Percentiles rank a stretch among this genome's conserved stretches.
Conservation (phyloP, 2,797 vertebrate genomes). For the Furcifer pardalis region DNA sequence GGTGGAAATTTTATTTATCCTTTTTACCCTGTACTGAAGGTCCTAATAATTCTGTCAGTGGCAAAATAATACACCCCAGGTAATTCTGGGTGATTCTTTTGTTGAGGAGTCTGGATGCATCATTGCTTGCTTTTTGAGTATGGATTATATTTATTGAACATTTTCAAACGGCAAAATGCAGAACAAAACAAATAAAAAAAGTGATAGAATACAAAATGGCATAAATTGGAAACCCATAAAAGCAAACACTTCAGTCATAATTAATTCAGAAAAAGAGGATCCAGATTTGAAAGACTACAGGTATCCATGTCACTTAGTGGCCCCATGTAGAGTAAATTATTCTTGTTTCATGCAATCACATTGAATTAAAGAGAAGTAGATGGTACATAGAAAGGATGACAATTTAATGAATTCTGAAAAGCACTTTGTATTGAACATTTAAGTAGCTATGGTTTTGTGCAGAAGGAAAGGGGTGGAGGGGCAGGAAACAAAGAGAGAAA, state of each 20-base stretch:
- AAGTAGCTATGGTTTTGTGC: constrained; percentile 13
- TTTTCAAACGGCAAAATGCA: constrained; percentile 49
- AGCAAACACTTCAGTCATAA: constrained; percentile 56
- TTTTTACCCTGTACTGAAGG: neutral
- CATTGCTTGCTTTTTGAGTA: constrained; percentile 25
- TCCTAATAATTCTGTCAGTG: constrained; percentile 13
- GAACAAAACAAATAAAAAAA: constrained; percentile 50
- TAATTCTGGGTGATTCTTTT: constrained; percentile 51
- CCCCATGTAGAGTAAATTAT: constrained; percentile 39
- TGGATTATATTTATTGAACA: constrained; percentile 45
- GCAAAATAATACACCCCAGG: constrained; percentile 24
- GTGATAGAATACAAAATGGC: constrained; percentile 15
- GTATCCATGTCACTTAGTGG: constrained; percentile 49
- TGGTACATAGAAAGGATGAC: neutral
- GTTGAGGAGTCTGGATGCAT: constrained; percentile 39
- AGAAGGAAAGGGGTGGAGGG: neutral
- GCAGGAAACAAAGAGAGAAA: neutral
- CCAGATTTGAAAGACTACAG: constrained; percentile 47
- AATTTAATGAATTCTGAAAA: constrained; percentile 42
- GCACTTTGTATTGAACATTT: constrained; percentile 12
- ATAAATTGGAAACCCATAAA: constrained; percentile 37
- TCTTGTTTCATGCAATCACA: constrained; percentile 36
- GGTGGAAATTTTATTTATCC: constrained; percentile 20
- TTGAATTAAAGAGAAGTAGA: constrained; percentile 41
- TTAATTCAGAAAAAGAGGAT: constrained; percentile 55